Evolutionary conservation across 2,888 invertebrate genomes (phyloP).

Genomic region (Rhaphigaster nebulosa): DNA sequence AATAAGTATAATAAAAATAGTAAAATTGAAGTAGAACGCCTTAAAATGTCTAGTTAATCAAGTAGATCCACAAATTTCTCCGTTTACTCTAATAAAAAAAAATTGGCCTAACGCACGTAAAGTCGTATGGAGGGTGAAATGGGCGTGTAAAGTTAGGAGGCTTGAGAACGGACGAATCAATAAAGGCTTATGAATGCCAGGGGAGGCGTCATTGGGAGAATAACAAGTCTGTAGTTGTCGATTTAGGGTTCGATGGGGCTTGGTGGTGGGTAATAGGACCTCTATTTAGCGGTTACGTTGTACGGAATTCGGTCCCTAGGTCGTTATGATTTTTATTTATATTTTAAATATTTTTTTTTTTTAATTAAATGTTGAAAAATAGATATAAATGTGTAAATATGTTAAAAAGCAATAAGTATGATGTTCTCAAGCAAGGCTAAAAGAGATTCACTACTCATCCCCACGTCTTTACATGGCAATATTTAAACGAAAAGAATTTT

Average conservation of each 20-base stretch:
- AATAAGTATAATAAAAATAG: background rate
- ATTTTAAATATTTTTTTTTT: background rate
- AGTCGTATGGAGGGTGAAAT: background rate
- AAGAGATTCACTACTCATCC: no score
- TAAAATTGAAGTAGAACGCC: background rate
- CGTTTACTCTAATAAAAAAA: background rate
- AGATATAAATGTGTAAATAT: no score
- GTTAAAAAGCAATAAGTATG: no score
- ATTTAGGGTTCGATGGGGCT: constrained; percentile 30
- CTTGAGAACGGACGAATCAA: background rate
- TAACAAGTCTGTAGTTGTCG: constrained; percentile 37
- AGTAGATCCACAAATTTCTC: background rate
- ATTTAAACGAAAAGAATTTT: no score
- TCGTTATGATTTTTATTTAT: background rate
- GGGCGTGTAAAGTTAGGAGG: constrained; percentile 1
- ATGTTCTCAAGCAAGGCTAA: no score
- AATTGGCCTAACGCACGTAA: background rate
- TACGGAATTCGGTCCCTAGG: background rate
- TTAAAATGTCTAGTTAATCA: background rate
- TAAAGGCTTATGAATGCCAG: constrained; percentile 25
- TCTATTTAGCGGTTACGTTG: background rate
- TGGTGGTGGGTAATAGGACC: constrained; percentile 1
- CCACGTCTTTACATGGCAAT: no score
- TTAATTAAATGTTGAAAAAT: no score
- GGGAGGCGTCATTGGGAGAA: constrained; percentile 31